These are phyloP conservation scores for Oligia fasciuncula DNA, from an alignment of 2,888 invertebrate genomes.

Conservation along the genomic window DNA sequence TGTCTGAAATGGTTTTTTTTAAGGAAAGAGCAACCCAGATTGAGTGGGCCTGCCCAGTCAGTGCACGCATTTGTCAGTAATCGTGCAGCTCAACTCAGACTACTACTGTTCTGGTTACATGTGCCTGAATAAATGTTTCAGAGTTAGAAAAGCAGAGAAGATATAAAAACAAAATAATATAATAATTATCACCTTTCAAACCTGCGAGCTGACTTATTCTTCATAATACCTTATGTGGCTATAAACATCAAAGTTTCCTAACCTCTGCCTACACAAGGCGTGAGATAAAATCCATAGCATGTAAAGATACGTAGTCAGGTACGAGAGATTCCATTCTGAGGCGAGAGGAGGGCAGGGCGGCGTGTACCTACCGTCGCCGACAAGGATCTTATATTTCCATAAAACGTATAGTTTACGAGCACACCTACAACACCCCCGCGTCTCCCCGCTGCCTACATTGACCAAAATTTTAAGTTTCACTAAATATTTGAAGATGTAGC, in stretches of 20 bases:
- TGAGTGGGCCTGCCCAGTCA: too few species aligned
- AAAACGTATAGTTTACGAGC: conserved; percentile 85
- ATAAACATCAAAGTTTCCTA: conserved; percentile 45
- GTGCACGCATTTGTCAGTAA: too few species aligned
- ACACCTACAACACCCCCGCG: conserved; percentile 73
- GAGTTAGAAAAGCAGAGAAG: not conserved
- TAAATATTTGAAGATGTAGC: conserved; percentile 47
- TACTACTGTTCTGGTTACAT: not conserved
- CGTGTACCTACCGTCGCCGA: conserved; percentile 74
- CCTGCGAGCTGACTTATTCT: conserved; percentile 24
- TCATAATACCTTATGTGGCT: conserved; percentile 35
- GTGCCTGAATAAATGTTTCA: not conserved
- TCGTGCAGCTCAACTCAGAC: not conserved
- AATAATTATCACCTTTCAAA: conserved; percentile 6
- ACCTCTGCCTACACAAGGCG: conserved; percentile 49
- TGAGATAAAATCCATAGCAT: conserved; percentile 63
- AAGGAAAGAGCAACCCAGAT: too few species aligned
- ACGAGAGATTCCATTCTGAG: conserved; percentile 78
- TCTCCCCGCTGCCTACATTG: conserved; percentile 66
- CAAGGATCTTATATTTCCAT: conserved; percentile 88
- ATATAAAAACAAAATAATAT: not conserved
- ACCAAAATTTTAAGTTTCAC: conserved; percentile 69
- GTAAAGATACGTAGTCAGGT: conserved; percentile 70
- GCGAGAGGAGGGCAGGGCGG: conserved; percentile 71
- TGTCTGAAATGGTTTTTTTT: too few species aligned